A percentile compares a stretch with the other conserved stretches of the same genome.
These are phyloP conservation scores for Solenopsis invicta DNA, from an alignment of 1,140 invertebrate genomes.

Conservation along the genomic window DNA sequence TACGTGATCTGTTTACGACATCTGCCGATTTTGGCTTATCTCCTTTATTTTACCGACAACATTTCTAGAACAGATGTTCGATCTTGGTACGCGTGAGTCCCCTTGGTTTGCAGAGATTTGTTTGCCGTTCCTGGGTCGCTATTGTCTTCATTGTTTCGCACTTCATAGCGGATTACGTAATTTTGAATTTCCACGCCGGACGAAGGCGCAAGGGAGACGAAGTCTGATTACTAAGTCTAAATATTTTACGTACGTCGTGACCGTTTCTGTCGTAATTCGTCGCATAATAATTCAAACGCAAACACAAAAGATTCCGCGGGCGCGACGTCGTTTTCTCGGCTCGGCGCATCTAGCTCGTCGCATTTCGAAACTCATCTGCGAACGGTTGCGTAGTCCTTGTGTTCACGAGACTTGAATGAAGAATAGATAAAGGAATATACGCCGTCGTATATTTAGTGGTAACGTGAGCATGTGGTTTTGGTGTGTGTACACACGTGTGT, in stretches of 20 bases:
- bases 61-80: constrained; percentile 81
- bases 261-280: constrained; percentile 47
- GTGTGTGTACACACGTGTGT: neutral
- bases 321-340: constrained; percentile 41
- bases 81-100: constrained; percentile 55
- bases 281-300: constrained; percentile 55
- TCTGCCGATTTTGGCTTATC: constrained; percentile 75
- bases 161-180: constrained; percentile 82
- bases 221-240: constrained; percentile 50
- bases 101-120: constrained; percentile 79
- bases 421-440: constrained; percentile 12
- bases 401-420: neutral
- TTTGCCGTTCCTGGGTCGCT: constrained; percentile 79
- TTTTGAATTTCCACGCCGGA: constrained; percentile 70
- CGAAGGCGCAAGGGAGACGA: constrained; percentile 38
- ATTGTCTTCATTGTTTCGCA: constrained; percentile 82
- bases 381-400: constrained; percentile 4
- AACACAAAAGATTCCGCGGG: constrained; percentile 47
- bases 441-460: neutral
- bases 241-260: constrained; percentile 53
- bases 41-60: constrained; percentile 62
- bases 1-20: constrained; percentile 46
- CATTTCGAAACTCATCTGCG: constrained; percentile 35
- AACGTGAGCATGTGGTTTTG: neutral
- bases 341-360: constrained; percentile 12